Evolutionary conservation across 2,797 vertebrate species (phyloP).

Genomic region (Sciurus vulgaris): DNA sequence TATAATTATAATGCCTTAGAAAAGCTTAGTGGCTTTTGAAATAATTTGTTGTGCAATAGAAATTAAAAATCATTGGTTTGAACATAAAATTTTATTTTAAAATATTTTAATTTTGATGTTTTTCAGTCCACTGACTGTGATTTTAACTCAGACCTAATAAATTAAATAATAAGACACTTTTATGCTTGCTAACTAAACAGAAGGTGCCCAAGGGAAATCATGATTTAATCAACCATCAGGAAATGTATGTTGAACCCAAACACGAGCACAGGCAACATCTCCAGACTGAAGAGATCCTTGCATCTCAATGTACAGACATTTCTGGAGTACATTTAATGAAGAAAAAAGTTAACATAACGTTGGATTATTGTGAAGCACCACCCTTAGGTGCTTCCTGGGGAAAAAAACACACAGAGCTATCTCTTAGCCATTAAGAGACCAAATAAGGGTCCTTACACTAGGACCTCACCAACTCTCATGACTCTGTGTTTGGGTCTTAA

Average conservation of each 20-base stretch:
- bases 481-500: neutral
- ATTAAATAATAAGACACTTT: constrained; percentile 12
- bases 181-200: neutral
- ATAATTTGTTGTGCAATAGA: neutral
- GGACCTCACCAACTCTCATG: neutral
- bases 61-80: constrained; percentile 50
- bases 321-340: neutral
- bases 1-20: constrained; percentile 13
- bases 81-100: constrained; percentile 34
- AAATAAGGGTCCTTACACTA: no score
- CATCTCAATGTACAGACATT: neutral
- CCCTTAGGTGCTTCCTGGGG: neutral
- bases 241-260: neutral
- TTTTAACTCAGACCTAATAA: constrained; percentile 40
- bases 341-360: neutral
- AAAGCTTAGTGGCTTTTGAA: constrained; percentile 12
- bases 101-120: constrained; percentile 4
- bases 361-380: neutral
- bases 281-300: neutral
- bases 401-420: neutral
- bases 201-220: fast-evolving
- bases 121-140: neutral
- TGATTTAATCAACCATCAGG: neutral
- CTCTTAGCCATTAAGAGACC: neutral
- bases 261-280: neutral